Evolutionary conservation across 2,797 vertebrate species (phyloP), one percentile per base, ranked within the genome.

Genomic region (Erpetoichthys calabaricus): DNA sequence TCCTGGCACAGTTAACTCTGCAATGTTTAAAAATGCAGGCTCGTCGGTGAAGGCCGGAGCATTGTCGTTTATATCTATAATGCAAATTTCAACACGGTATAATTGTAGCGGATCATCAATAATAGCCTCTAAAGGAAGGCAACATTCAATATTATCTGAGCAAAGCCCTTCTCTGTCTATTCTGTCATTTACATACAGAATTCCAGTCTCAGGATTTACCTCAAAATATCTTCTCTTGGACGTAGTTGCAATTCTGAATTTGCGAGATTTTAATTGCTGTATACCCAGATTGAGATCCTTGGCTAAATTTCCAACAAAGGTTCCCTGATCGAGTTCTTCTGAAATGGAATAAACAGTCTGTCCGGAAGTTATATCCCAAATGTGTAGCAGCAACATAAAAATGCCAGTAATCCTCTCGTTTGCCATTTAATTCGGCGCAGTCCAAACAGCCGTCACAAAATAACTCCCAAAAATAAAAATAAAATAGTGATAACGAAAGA

Each of bases 131-230:
- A 83, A 61, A 57, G 70, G 77, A 58, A 86, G 60, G 46, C 69
- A 64, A 59, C 84, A 86, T 65, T 71, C 79, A 4, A 59, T 42
- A 51, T 63, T 59, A 57, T 75, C 65, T 1, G 64, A 66, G 64
- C 82, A 87, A 60, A 86, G 65, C 68, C 79, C 78, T 58, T 86
- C 85, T 62, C 84, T 63, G 50, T 86, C 78, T 60, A 87, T 78
- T 51, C 65, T 77, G 46, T 85, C 75, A 7, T 51, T 70, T 53
- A 84, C 77, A 45, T 62, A 69, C 4, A 86, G 62, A 42, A 73
- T 42, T 25, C 85, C 81, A 55, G 69, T 77, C 61, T 77, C 71
- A 5, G 59, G 55, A 67, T 80, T 78, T 41, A 81, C 66, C 47
- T 79, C 74, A 46, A 86, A 79, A 80, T 70, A 83, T 47, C 61